These are phyloP conservation scores for Drosophila bifasciata DNA, from an alignment of 1,140 invertebrate species.

Conservation along the genomic window DNA sequence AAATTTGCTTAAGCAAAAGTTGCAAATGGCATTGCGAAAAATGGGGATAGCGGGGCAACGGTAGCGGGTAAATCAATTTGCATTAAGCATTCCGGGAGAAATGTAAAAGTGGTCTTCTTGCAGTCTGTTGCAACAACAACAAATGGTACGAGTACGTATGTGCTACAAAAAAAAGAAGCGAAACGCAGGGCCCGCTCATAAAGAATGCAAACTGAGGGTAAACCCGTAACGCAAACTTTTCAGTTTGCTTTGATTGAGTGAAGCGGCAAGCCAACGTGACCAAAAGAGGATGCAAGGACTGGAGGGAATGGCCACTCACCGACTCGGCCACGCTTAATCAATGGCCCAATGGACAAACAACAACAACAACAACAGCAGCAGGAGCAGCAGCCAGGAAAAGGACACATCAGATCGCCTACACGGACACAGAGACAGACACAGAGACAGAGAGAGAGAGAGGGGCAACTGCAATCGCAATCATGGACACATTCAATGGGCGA, in stretches of 20 bases:
- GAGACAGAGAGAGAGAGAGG: no score
- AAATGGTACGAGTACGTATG: background rate
- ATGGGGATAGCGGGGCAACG: slow-evolving; percentile 13
- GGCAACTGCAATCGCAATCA: slow-evolving; percentile 57
- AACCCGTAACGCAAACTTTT: slow-evolving; percentile 57
- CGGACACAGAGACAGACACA: background rate
- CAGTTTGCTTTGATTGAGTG: slow-evolving; percentile 60
- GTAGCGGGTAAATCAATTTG: slow-evolving; percentile 62
- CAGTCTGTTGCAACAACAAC: no score
- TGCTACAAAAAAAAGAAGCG: slow-evolving; percentile 1
- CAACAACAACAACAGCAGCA: slow-evolving; percentile 37
- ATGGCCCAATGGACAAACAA: slow-evolving; percentile 70
- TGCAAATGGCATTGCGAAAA: slow-evolving; percentile 9
- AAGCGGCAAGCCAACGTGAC: slow-evolving; percentile 29
- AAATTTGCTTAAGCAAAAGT: slow-evolving; percentile 53
- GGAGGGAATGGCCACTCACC: slow-evolving; percentile 14
- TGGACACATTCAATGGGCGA: slow-evolving; percentile 63
- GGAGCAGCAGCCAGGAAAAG: background rate
- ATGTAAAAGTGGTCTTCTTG: slow-evolving; percentile 18
- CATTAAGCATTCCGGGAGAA: slow-evolving; percentile 57
- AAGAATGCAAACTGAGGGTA: slow-evolving; percentile 66
- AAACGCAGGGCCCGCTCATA: slow-evolving; percentile 39
- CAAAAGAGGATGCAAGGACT: slow-evolving; percentile 12
- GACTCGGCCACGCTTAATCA: slow-evolving; percentile 74
- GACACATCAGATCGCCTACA: slow-evolving; percentile 30